These are phyloP conservation scores for Invenusta paracnida DNA, from an alignment of 2,888 invertebrate species.

Conservation along the genomic window DNA sequence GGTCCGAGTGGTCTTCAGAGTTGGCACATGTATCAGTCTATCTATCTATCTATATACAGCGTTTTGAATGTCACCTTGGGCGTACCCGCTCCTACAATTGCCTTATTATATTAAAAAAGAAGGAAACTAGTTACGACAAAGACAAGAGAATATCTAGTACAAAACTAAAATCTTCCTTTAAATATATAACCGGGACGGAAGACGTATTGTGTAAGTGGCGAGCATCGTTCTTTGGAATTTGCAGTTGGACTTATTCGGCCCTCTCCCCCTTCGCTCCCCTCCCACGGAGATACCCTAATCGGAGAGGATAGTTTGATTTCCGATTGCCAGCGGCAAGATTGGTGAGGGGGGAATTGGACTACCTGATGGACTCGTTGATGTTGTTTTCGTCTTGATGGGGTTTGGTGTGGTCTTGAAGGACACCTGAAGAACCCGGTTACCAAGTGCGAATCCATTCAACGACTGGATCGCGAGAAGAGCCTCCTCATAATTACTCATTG, in stretches of 20 bases:
- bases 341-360: constrained; percentile 17
- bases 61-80: no score
- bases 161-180: constrained; percentile 17
- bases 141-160: background rate
- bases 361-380: constrained; percentile 35
- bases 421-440: constrained; percentile 34
- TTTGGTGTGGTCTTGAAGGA: constrained; percentile 40
- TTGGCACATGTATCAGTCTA: no score
- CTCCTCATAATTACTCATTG: constrained; percentile 96
- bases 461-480: constrained; percentile 91
- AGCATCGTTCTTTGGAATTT: no score
- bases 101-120: background rate
- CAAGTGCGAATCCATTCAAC: constrained; percentile 72
- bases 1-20: background rate
- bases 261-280: background rate
- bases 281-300: background rate
- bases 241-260: no score
- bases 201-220: no score
- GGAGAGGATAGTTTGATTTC: background rate
- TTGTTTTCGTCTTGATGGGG: constrained; percentile 37
- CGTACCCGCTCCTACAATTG: no score
- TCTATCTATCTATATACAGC: no score
- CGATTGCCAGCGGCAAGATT: background rate
- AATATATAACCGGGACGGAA: background rate
- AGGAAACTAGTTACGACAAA: background rate